These are phyloP conservation scores for Hydra vulgaris DNA, from an alignment of 30 jellyfish, hydroid and myxozoan species.

Conservation along the genomic window DNA sequence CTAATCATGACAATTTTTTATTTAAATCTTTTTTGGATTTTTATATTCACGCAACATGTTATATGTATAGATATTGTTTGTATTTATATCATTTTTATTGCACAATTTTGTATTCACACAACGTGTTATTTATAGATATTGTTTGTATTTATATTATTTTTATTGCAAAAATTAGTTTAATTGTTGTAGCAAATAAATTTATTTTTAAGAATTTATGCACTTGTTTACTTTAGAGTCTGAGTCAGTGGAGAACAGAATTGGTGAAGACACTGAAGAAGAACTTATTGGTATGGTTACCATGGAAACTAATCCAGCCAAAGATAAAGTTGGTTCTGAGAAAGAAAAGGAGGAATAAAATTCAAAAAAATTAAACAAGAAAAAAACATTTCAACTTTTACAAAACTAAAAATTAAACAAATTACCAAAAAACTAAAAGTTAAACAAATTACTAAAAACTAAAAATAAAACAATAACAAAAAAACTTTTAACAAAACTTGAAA, in stretches of 20 bases:
- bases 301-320: not conserved
- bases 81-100: too few species aligned
- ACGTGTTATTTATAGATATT: too few species aligned
- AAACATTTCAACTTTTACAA: not conserved
- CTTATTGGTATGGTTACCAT: slow-evolving; percentile 50
- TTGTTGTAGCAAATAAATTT: not conserved
- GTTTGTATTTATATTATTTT: too few species aligned
- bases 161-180: not conserved
- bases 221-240: slow-evolving; percentile 17
- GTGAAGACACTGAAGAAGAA: slow-evolving; percentile 96
- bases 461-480: not conserved
- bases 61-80: too few species aligned
- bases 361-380: not conserved
- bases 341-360: slow-evolving; percentile 9
- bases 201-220: not conserved
- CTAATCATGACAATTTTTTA: too few species aligned
- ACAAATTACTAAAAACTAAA: not conserved
- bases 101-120: too few species aligned
- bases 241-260: slow-evolving; percentile 65
- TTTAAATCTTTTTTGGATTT: too few species aligned
- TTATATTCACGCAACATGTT: too few species aligned
- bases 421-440: not conserved
- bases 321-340: slow-evolving; percentile 11
- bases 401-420: not conserved
- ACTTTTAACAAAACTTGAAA: not conserved